These are phyloP conservation scores for Mimas tiliae DNA, from an alignment of 2,888 invertebrate species.

Conservation along the genomic window DNA sequence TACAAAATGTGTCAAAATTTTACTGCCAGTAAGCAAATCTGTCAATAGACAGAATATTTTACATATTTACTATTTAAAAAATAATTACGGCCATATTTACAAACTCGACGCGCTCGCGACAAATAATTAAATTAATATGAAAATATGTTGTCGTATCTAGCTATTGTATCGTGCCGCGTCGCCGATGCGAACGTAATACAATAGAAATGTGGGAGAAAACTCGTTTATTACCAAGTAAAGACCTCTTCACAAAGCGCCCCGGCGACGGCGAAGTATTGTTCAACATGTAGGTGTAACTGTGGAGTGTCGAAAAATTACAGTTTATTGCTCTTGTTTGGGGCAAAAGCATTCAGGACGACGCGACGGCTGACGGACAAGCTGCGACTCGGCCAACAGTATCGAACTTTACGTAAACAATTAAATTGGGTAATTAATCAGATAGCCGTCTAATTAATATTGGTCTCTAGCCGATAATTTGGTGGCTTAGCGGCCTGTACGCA, in stretches of 20 bases:
- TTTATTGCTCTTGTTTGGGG: background rate
- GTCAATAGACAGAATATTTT: too few species aligned
- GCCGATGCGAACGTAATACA: constrained; percentile 29
- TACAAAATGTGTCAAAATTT: too few species aligned
- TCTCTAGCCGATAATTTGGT: constrained; percentile 18
- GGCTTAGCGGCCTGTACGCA: background rate
- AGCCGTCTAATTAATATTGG: constrained; percentile 20
- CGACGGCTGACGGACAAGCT: too few species aligned
- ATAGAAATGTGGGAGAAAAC: constrained; percentile 40
- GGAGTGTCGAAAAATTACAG: constrained; percentile 18
- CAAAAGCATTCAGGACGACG: background rate
- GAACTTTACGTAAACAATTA: constrained; percentile 11
- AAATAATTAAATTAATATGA: constrained; percentile 9
- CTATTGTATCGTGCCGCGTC: constrained; percentile 9
- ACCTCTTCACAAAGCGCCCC: constrained; percentile 36
- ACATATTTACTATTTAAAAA: too few species aligned
- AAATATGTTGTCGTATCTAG: background rate
- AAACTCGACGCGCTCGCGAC: background rate
- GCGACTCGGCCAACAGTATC: background rate
- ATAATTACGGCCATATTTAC: too few species aligned
- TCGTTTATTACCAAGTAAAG: constrained; percentile 44
- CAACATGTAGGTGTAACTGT: constrained; percentile 26
- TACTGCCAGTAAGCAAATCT: too few species aligned
- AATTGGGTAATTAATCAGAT: constrained; percentile 20
- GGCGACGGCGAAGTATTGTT: constrained; percentile 33